phyloP scores from a whole-genome alignment of 2,797 vertebrate genomes.

The Odontamblyopus lacepedii region DNA sequence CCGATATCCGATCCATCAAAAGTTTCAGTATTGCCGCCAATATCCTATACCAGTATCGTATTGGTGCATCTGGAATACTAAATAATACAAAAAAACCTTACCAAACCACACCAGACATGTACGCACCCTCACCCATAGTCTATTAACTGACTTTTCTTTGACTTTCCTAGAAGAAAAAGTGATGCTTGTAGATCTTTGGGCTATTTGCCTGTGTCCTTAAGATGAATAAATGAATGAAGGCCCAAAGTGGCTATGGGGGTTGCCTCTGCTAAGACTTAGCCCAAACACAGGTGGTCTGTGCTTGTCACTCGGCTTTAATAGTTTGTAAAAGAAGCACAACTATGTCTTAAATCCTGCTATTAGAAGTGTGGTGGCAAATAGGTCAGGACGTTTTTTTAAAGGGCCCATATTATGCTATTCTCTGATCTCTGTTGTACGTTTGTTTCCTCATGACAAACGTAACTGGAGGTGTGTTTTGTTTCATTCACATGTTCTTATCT shows the following conservation, averaged over 20 bases:
- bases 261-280: slow-evolving; percentile 22
- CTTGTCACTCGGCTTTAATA: slow-evolving; percentile 17
- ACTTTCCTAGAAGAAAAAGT: neutral
- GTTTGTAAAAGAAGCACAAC: slow-evolving; percentile 11
- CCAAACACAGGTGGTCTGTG: slow-evolving; percentile 19
- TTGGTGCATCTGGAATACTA: no score
- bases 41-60: no score
- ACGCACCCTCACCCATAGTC: neutral
- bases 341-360: slow-evolving; percentile 7
- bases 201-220: slow-evolving; percentile 11
- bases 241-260: neutral
- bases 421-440: no score
- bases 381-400: neutral
- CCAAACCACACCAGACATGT: slow-evolving; percentile 15
- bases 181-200: slow-evolving; percentile 3
- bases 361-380: neutral
- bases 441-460: no score
- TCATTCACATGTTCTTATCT: no score
- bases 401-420: no score
- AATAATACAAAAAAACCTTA: no score
- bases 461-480: no score
- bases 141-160: neutral
- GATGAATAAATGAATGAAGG: slow-evolving; percentile 11
- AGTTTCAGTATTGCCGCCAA: no score
- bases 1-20: no score